A percentile compares a stretch with the other conserved stretches of the same genome.
phyloP scores from a whole-genome alignment of 2,888 invertebrate genomes.

The Microplitis manilae region DNA sequence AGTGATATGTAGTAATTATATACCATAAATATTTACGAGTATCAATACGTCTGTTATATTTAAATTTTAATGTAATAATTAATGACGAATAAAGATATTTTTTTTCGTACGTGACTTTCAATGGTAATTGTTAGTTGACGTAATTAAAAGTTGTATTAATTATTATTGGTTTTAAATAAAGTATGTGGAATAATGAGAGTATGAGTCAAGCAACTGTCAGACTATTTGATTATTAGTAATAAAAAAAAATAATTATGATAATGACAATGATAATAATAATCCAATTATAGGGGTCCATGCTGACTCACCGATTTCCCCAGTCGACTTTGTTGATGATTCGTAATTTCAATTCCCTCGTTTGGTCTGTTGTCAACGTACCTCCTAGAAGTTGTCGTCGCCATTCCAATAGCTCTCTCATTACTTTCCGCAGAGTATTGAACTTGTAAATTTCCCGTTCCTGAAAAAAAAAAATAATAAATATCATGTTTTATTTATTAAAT shows the following conservation, averaged over 20 bases:
- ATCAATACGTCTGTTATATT: background rate
- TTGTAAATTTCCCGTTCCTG: slow-evolving; percentile 89
- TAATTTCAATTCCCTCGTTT: slow-evolving; percentile 87
- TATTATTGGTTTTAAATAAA: background rate
- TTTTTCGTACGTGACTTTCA: background rate
- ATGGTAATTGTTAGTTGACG: background rate
- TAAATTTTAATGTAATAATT: background rate
- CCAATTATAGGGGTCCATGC: background rate
- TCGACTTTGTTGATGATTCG: slow-evolving; percentile 93
- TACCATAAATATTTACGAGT: background rate
- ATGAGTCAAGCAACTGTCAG: too few species aligned
- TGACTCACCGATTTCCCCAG: slow-evolving; percentile 94
- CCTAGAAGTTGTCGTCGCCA: slow-evolving; percentile 88
- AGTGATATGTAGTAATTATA: slow-evolving; percentile 9
- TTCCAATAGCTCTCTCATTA: slow-evolving; percentile 91
- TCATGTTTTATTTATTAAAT: too few species aligned
- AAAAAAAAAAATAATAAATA: slow-evolving; percentile 48
- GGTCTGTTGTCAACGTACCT: slow-evolving; percentile 92
- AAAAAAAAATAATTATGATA: background rate
- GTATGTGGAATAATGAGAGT: background rate
- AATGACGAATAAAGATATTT: background rate
- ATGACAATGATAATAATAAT: slow-evolving; percentile 1
- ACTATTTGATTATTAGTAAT: too few species aligned
- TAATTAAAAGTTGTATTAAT: background rate
- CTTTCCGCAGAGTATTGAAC: slow-evolving; percentile 88